Evolutionary conservation across 2,797 vertebrate species (phyloP).

Genomic region (Tarsius wallacei): DNA sequence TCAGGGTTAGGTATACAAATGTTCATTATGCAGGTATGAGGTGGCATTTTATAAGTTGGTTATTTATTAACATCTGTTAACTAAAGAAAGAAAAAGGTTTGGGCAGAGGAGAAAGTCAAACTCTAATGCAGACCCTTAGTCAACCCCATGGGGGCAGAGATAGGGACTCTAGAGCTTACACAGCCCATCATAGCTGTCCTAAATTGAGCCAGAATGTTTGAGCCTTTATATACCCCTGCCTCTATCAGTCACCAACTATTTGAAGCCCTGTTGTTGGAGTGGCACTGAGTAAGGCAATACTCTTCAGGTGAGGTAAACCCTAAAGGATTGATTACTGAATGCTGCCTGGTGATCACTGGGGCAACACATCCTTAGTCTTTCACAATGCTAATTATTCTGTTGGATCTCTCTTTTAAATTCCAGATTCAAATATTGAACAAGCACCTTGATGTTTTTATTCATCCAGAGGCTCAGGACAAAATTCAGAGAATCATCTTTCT

Average conservation of each 20-base stretch:
- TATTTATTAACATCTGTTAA: background rate
- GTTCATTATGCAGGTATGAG: background rate
- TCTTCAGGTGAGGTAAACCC: background rate
- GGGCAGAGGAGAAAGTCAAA: background rate
- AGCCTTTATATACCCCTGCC: background rate
- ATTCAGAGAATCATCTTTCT: background rate
- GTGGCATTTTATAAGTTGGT: background rate
- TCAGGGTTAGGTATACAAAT: too few species aligned
- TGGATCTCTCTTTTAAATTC: background rate
- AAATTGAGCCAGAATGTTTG: too few species aligned
- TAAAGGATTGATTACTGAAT: background rate
- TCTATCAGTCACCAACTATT: background rate
- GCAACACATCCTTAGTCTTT: background rate
- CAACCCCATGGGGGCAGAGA: accelerated
- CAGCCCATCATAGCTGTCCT: background rate
- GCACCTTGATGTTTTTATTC: background rate
- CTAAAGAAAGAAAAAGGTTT: background rate
- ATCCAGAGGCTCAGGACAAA: background rate
- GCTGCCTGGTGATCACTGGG: background rate
- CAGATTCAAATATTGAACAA: background rate
- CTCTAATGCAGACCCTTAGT: background rate
- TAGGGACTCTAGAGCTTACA: background rate
- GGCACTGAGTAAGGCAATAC: background rate
- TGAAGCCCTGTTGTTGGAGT: background rate
- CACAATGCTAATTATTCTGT: background rate